A percentile compares a stretch with the other conserved stretches of the same genome.
Conservation (phyloP, 2,888 invertebrate species). For the Drosophila quinaria region DNA sequence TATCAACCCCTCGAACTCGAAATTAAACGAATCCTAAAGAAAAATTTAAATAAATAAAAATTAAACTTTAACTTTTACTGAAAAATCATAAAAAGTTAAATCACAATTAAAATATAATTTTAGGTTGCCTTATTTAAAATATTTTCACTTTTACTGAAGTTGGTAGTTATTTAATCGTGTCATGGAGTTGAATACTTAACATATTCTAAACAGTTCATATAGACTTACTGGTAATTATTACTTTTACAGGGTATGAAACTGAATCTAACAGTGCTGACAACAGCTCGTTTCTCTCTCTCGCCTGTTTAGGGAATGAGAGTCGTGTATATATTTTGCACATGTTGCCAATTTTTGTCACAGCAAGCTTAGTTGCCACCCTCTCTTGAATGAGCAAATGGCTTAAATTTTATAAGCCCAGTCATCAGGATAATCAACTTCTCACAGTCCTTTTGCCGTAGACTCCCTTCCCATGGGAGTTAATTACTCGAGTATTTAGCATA, state of each 20-base stretch:
- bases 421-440: constrained; percentile 59
- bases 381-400: constrained; percentile 54
- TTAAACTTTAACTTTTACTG: no score
- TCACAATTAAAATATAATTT: no score
- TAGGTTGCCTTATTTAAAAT: no score
- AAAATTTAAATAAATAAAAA: no score
- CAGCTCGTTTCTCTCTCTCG: constrained; percentile 28
- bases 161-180: no score
- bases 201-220: background rate
- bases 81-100: no score
- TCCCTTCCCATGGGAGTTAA: constrained; percentile 67
- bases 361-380: constrained; percentile 20
- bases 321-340: constrained; percentile 63
- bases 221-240: background rate
- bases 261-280: constrained; percentile 40
- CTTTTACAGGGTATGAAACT: constrained; percentile 10
- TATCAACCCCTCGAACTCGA: no score
- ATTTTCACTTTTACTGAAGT: no score
- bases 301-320: background rate
- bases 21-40: no score
- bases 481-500: constrained; percentile 77
- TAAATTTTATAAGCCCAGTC: constrained; percentile 52
- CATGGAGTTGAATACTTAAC: background rate
- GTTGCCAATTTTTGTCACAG: constrained; percentile 52
- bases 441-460: constrained; percentile 31